Evolutionary conservation across 1,140 invertebrate genomes (phyloP), one percentile per base, ranked within the genome.

Genomic region (Lordiphosa stackelbergi): DNA sequence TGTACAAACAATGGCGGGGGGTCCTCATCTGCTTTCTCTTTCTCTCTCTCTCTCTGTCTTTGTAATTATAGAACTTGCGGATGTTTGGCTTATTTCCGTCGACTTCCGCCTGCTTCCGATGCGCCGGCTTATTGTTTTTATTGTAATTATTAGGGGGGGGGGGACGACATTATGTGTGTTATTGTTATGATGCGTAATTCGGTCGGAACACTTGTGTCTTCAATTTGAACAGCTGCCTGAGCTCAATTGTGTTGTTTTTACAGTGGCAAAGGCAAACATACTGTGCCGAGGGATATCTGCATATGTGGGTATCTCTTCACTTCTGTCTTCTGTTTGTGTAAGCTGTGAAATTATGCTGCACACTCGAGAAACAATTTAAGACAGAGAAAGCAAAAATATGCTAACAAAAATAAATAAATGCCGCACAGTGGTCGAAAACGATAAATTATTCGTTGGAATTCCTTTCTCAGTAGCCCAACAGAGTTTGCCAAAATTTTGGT

Each of bases 21-120:
- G n/a, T n/a, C n/a, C n/a, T n/a, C n/a, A n/a, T n/a, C n/a, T n/a
- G n/a, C n/a, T n/a, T 24, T 7, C 1, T 12, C 5, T 22, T 9
- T 13, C 35, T 11, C 36, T 22, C 10, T n/a, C 16, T 16, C 11
- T 12, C 4, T 13, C 3, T 65, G 37, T 35, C 40, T 56, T 64
- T 73, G 64, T 65, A 73, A 73, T 73, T 73, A 31, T 31, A 73
- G 64, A 68, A 68, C 64, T 68, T 68, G 64, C 70, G 70, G 70
- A 73, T 73, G 70, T 73, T 73, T 64, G 59, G 59, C 62, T 73
- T 73, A 73, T 73, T 73, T 73, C 71, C 70, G 70, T 60, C 59
- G 63, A 73, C 70, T 73, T 73, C 68, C 68, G 69, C 24, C 37
- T 41, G 62, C 62, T 72, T 72, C 71, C 69, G 69, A 60, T 72